Conservation (phyloP, 1,140 invertebrate genomes). For the Saccostrea echinata region DNA sequence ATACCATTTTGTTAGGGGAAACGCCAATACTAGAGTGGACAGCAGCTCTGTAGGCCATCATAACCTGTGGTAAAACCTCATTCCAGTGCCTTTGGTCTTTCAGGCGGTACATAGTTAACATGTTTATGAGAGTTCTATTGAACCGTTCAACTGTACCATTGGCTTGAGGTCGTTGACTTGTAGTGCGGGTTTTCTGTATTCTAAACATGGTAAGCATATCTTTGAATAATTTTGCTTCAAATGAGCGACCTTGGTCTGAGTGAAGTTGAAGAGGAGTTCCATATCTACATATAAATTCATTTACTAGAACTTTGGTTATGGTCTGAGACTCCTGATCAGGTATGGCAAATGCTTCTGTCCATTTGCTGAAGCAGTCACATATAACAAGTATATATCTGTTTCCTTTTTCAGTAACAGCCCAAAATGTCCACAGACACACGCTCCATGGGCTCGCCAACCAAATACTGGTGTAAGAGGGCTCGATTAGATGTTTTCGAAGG, state of each 20-base stretch:
- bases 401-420: conserved; percentile 52
- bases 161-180: conserved; percentile 53
- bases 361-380: conserved; percentile 52
- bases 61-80: conserved; percentile 30
- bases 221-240: conserved; percentile 55
- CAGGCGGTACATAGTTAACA: conserved; percentile 38
- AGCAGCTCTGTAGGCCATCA: conserved; percentile 50
- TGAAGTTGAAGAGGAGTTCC: conserved; percentile 46
- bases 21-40: conserved; percentile 43
- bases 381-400: conserved; percentile 60
- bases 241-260: conserved; percentile 52
- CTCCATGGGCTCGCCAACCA: conserved; percentile 52
- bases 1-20: conserved; percentile 53
- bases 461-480: conserved; percentile 46
- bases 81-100: conserved; percentile 46
- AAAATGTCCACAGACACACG: conserved; percentile 58
- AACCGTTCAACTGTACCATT: conserved; percentile 62
- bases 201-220: conserved; percentile 36
- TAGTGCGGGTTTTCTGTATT: conserved; percentile 56
- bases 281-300: conserved; percentile 46
- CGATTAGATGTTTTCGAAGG: not conserved
- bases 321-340: conserved; percentile 49
- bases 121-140: conserved; percentile 53
- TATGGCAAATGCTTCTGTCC: conserved; percentile 50
- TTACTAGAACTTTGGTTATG: not conserved